Percentiles rank a stretch among this genome's conserved stretches.
Evolutionary conservation across 2,797 vertebrate genomes (phyloP).

Genomic region (Esox lucius): DNA sequence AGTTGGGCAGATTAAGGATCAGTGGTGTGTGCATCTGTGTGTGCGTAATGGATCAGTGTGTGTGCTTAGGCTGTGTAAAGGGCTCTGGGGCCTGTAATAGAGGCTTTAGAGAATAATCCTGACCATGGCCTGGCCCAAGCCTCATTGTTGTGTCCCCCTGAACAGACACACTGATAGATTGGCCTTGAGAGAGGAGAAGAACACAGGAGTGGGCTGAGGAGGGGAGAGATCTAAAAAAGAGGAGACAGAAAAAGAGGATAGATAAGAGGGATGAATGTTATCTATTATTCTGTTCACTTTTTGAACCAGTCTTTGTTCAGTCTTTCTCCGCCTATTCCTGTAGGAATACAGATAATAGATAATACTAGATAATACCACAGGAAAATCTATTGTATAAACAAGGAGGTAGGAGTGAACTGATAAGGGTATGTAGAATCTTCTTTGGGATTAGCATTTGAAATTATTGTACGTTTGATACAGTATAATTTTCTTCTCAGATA

Average conservation of each 20-base stretch:
- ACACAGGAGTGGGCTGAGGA: neutral
- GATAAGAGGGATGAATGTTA: neutral
- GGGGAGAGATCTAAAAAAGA: neutral
- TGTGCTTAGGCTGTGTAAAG: neutral
- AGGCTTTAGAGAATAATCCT: slow-evolving; percentile 6
- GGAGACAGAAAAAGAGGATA: neutral
- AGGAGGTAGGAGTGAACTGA: neutral
- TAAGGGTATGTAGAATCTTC: neutral
- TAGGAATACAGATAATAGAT: neutral
- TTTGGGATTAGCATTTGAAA: neutral
- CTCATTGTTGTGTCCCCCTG: neutral
- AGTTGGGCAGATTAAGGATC: neutral
- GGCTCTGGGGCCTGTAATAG: slow-evolving; percentile 3
- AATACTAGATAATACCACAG: neutral
- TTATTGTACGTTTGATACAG: too few relatives aligned
- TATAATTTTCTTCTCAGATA: too few relatives aligned
- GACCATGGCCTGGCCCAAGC: neutral
- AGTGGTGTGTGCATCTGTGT: slow-evolving; percentile 5
- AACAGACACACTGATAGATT: neutral
- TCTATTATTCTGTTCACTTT: neutral
- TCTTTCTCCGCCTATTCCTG: neutral
- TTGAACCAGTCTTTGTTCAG: neutral
- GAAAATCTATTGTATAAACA: neutral
- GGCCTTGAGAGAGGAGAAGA: neutral
- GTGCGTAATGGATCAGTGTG: neutral